phyloP scores from a whole-genome alignment of 2,797 vertebrate genomes.

The Adrianichthys oophorus region DNA sequence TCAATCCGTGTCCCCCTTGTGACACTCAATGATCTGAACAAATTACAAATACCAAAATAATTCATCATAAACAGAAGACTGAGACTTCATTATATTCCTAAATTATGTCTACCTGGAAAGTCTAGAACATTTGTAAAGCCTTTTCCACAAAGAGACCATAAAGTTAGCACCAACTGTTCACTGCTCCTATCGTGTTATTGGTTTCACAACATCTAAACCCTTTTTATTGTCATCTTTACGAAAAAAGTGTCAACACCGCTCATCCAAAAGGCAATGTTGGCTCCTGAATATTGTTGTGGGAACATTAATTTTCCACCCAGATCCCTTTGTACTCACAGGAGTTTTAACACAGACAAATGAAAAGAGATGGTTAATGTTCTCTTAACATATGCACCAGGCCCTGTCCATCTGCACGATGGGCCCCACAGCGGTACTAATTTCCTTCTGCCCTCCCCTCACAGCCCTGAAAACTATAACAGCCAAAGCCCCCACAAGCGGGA shows the following conservation, averaged over 20 bases:
- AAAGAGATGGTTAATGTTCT: conserved; percentile 65
- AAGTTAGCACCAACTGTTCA: conserved; percentile 17
- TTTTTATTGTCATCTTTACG: conserved; percentile 57
- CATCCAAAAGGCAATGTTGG: conserved; percentile 65
- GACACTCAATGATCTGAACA: too few relatives aligned
- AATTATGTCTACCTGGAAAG: too few relatives aligned
- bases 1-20: too few relatives aligned
- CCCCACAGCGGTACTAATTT: conserved; percentile 56
- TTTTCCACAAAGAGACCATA: too few relatives aligned
- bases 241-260: conserved; percentile 69
- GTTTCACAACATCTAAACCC: conserved; percentile 51
- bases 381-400: conserved; percentile 69
- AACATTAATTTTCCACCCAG: conserved; percentile 71
- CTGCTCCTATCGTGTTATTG: conserved; percentile 42
- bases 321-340: conserved; percentile 44
- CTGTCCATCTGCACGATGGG: conserved; percentile 67
- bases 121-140: too few relatives aligned
- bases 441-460: conserved; percentile 9
- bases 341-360: conserved; percentile 40
- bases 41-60: too few relatives aligned
- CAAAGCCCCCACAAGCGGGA: conserved; percentile 22
- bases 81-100: too few relatives aligned
- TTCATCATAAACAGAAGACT: too few relatives aligned
- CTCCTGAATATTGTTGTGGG: conserved; percentile 72
- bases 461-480: conserved; percentile 44